Evolutionary conservation across 2,888 invertebrate genomes (phyloP), one percentile per base, ranked within the genome.

Genomic region (Lamellibrachia columna): DNA sequence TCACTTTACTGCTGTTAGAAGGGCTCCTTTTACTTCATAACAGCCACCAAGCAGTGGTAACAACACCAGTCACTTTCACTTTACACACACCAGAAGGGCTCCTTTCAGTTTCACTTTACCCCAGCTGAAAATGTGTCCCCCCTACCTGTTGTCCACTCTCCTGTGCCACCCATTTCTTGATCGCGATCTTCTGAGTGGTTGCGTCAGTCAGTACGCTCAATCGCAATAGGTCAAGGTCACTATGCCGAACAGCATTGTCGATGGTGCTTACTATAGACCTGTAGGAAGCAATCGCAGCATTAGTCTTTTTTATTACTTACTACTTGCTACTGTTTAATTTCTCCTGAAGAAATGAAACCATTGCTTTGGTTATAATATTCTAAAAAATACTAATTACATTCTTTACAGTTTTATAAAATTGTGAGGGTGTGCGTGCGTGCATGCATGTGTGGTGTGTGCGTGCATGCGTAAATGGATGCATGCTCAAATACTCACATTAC

Each of bases 121-220:
- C 52, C 15, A 11, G 7, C 9, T 52, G 7, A 91, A 7, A 7
- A 55, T 7, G 9, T 9, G 52, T 28, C 95, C 95, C 93, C 95
- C 94, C 94, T 94, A 95, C 94, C 91, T 94, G 93, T 91, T 92
- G 92, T 60, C 93, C 93, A 52, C 95, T 95, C 94, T 96, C 96
- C 90, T 94, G 93, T 0, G 96, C 94, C 7, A 96, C 94, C 94
- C 96, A 96, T 93, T 96, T 96, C 91, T 95, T 94, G 6, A 96
- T 94, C 6, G 95, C 95, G 60, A 96, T 95, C 93, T 94, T 95
- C 94, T 96, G 96, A 60, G 95, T 94, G 7, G 95, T 95, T 52
- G 95, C 95, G 93, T 96, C 95, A 8, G 95, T 95, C 91, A 95
- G 95, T 3, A 96, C 95, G 91, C 95, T 94, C 15, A 96, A 94